phyloP scores from a whole-genome alignment of 1,140 invertebrate genomes.

The Nomia melanderi region DNA sequence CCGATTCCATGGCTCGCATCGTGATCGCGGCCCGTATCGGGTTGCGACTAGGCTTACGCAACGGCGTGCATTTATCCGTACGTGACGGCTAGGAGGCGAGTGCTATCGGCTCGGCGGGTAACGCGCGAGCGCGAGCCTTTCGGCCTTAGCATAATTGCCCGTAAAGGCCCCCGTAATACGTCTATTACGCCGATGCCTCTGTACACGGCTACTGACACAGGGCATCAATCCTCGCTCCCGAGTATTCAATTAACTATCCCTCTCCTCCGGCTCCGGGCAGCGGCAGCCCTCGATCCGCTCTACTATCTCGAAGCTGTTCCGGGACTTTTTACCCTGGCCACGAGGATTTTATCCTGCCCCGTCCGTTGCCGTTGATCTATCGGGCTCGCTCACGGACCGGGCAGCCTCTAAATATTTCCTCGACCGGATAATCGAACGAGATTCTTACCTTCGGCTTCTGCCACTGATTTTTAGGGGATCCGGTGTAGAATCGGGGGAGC shows the following conservation, averaged over 20 bases:
- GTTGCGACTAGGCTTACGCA: slow-evolving; percentile 44
- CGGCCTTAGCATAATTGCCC: slow-evolving; percentile 49
- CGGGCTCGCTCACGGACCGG: background rate
- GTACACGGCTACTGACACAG: slow-evolving; percentile 46
- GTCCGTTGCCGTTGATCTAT: slow-evolving; percentile 16
- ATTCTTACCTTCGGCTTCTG: background rate
- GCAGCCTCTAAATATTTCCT: slow-evolving; percentile 14
- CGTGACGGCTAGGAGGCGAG: slow-evolving; percentile 36
- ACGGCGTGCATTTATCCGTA: slow-evolving; percentile 37
- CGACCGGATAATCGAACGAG: slow-evolving; percentile 5
- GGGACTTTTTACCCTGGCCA: slow-evolving; percentile 42
- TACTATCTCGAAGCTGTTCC: slow-evolving; percentile 26
- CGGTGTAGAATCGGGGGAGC: too few species aligned
- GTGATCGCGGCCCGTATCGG: slow-evolving; percentile 27
- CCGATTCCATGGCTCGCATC: slow-evolving; percentile 22
- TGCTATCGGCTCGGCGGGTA: background rate
- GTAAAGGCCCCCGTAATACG: slow-evolving; percentile 41
- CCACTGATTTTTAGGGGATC: background rate
- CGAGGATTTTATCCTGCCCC: slow-evolving; percentile 36
- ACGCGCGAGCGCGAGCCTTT: slow-evolving; percentile 7
- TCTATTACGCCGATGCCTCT: slow-evolving; percentile 46
- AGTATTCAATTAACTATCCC: slow-evolving; percentile 46
- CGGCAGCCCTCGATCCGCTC: background rate
- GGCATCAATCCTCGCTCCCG: slow-evolving; percentile 41
- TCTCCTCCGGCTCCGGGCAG: slow-evolving; percentile 7